Evolutionary conservation across 2,113 vertebrate species (phyloP).

Genomic region (Lasiurus cinereus): DNA sequence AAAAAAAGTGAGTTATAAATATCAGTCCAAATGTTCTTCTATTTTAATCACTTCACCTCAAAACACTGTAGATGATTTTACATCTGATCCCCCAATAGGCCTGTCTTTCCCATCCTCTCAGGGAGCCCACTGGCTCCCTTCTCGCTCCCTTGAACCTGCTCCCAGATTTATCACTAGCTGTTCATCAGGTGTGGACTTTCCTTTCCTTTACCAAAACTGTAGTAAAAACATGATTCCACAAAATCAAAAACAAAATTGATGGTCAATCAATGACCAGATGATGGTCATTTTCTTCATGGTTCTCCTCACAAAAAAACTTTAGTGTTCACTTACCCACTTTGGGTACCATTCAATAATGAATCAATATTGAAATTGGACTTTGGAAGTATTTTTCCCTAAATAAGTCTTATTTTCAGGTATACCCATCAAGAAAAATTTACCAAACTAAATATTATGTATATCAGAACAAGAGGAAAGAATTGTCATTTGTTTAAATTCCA

Average conservation of each 20-base stretch:
- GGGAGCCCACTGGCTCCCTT: neutral
- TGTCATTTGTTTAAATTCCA: slow-evolving; percentile 38
- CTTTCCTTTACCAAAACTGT: neutral
- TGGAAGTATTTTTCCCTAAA: neutral
- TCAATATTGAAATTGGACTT: neutral
- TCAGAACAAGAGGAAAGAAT: neutral
- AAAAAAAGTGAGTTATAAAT: neutral
- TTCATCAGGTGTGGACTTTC: neutral
- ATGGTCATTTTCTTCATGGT: neutral
- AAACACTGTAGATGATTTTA: neutral
- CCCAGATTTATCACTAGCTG: neutral
- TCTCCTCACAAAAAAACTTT: neutral
- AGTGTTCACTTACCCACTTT: neutral
- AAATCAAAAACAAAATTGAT: neutral
- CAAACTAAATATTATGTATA: slow-evolving; percentile 23
- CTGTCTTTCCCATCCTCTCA: neutral
- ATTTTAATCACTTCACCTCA: neutral
- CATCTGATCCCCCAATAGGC: neutral
- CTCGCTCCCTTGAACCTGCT: neutral
- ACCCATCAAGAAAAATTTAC: neutral
- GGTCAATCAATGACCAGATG: neutral
- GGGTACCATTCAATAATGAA: neutral
- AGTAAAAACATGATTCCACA: neutral
- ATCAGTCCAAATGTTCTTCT: neutral
- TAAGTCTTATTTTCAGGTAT: slow-evolving; percentile 8